Evolutionary conservation across 1,140 invertebrate species (phyloP).

Genomic region (Liolophura sinensis): DNA sequence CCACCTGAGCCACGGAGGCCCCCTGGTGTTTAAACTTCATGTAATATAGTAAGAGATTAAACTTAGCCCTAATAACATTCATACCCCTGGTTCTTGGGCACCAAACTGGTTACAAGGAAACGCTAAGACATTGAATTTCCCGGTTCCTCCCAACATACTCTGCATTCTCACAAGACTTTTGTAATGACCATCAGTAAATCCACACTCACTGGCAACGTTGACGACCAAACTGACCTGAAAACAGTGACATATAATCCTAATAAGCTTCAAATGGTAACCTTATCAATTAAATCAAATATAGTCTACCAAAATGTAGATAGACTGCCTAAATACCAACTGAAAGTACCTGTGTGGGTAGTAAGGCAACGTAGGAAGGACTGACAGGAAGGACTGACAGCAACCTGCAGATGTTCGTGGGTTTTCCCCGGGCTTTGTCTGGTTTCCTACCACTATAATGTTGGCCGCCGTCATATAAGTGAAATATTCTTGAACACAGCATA

Average conservation of each 20-base stretch:
- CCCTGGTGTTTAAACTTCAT: constrained; percentile 11
- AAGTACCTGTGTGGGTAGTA: too few species aligned
- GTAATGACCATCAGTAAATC: constrained; percentile 79
- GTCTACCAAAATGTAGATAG: constrained; percentile 3
- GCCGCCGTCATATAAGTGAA: too few species aligned
- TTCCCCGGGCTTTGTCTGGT: too few species aligned
- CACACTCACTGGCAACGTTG: constrained; percentile 87
- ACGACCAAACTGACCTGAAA: constrained; percentile 72
- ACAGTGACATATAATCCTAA: constrained; percentile 6
- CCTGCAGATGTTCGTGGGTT: too few species aligned
- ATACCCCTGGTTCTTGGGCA: constrained; percentile 63
- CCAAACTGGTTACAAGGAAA: constrained; percentile 95
- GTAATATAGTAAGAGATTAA: not conserved
- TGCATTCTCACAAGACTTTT: constrained; percentile 74
- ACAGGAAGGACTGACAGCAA: too few species aligned
- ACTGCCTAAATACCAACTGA: not conserved
- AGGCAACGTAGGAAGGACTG: too few species aligned
- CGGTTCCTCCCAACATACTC: constrained; percentile 64
- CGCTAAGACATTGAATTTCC: constrained; percentile 70
- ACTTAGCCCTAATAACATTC: constrained; percentile 61
- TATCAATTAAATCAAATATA: constrained; percentile 3
- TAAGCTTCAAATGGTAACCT: too few species aligned
- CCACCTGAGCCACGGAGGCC: too few species aligned
- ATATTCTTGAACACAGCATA: too few species aligned
- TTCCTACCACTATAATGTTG: too few species aligned